Conservation (phyloP, 2,797 vertebrate genomes). For the Hypotaenidia okinawae region DNA sequence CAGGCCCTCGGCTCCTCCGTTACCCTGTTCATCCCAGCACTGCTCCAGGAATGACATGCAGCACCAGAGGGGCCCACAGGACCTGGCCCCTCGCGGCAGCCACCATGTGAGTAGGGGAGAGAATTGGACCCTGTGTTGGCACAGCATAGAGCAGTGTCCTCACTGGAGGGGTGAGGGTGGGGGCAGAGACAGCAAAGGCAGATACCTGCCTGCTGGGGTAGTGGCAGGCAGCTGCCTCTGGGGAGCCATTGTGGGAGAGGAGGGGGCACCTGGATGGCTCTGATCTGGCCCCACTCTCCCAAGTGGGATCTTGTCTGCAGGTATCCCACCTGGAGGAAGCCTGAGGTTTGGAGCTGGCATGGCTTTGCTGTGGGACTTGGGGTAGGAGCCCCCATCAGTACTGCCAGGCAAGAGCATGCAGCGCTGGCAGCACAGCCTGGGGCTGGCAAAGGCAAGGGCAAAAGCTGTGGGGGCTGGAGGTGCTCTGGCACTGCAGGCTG, state of each 20-base stretch:
- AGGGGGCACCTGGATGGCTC: neutral
- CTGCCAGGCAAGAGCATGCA: neutral
- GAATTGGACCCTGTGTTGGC: fast-evolving
- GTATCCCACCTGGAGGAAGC: neutral
- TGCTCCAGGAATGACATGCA: neutral
- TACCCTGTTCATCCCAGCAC: fast-evolving
- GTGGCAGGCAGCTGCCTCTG: neutral
- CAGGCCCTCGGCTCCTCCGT: neutral
- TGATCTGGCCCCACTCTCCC: neutral
- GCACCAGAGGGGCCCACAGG: neutral
- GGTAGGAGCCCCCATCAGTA: neutral
- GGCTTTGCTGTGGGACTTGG: fast-evolving
- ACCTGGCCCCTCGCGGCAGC: neutral
- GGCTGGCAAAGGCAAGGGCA: neutral
- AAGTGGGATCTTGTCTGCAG: neutral
- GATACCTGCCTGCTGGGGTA: neutral
- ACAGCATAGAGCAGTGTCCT: neutral
- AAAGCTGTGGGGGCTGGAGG: neutral
- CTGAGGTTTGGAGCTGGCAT: neutral
- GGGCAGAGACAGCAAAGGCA: neutral
- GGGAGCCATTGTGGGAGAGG: no score
- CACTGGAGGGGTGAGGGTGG: neutral
- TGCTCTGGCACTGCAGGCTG: fast-evolving
- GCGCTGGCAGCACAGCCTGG: neutral
- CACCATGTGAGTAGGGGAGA: neutral